phyloP scores from a whole-genome alignment of 37 sponge, comb jelly and placozoan genomes.

The Tethya wilhelma region DNA sequence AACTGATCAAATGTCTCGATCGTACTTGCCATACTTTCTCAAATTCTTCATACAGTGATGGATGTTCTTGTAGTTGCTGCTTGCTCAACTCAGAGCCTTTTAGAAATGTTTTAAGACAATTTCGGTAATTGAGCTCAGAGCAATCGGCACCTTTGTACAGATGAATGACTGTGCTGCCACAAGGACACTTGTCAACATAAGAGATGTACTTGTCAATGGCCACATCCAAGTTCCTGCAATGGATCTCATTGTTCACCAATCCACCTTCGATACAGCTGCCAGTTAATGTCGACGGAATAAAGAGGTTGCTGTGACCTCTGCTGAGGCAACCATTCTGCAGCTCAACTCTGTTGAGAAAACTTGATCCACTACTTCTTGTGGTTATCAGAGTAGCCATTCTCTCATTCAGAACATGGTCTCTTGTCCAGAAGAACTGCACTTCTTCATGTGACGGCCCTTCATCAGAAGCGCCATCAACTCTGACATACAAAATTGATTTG shows the following conservation, averaged over 20 bases:
- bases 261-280: neutral
- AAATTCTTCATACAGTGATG: constrained; percentile 9
- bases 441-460: constrained; percentile 24
- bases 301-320: neutral
- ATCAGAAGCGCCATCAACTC: constrained; percentile 40
- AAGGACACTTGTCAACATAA: neutral
- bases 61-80: constrained; percentile 7
- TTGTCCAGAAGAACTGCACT: constrained; percentile 42
- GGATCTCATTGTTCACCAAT: neutral
- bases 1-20: constrained; percentile 16
- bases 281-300: neutral
- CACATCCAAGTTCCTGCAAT: neutral
- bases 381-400: constrained; percentile 32
- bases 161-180: neutral
- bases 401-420: neutral
- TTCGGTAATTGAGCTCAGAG: neutral
- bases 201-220: neutral
- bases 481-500: constrained; percentile 18
- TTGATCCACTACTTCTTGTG: constrained; percentile 27
- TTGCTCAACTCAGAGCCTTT: constrained; percentile 17
- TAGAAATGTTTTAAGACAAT: constrained; percentile 1
- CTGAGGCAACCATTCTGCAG: neutral
- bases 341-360: neutral
- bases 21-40: constrained; percentile 25
- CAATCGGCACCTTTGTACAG: neutral